These are phyloP conservation scores for Gryon sp. DNA, from an alignment of 1,140 invertebrate species.

Conservation along the genomic window DNA sequence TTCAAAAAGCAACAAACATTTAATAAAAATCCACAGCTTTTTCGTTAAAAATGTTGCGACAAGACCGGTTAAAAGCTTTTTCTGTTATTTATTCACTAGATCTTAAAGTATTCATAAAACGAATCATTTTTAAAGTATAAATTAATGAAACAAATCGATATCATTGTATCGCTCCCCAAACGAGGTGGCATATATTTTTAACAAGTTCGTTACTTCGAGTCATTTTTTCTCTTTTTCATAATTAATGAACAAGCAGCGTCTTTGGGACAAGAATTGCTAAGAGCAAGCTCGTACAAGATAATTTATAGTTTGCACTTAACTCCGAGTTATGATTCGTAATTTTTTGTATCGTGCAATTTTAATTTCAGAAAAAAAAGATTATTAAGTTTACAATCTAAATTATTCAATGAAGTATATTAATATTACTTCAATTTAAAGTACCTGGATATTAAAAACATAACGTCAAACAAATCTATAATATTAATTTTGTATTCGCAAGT, in stretches of 20 bases:
- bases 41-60: too few species aligned
- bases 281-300: constrained; percentile 25
- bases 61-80: not conserved
- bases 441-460: too few species aligned
- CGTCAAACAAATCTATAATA: too few species aligned
- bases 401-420: too few species aligned
- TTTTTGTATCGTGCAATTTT: too few species aligned
- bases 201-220: not conserved
- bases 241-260: constrained; percentile 22
- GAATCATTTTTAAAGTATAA: constrained; percentile 13
- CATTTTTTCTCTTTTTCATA: constrained; percentile 6
- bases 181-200: constrained; percentile 1
- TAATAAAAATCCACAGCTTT: too few species aligned
- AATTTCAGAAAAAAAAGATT: too few species aligned
- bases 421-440: too few species aligned
- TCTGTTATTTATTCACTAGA: constrained; percentile 5
- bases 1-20: too few species aligned
- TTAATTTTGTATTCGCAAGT: too few species aligned
- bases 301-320: constrained; percentile 39
- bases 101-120: not conserved
- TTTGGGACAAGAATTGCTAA: constrained; percentile 25
- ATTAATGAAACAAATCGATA: constrained; percentile 10
- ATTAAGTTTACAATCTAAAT: too few species aligned
- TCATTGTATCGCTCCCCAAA: constrained; percentile 9
- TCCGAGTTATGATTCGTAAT: constrained; percentile 20